Evolutionary conservation across 2,888 invertebrate genomes (phyloP).

Genomic region (Hipparchia sbordonii): DNA sequence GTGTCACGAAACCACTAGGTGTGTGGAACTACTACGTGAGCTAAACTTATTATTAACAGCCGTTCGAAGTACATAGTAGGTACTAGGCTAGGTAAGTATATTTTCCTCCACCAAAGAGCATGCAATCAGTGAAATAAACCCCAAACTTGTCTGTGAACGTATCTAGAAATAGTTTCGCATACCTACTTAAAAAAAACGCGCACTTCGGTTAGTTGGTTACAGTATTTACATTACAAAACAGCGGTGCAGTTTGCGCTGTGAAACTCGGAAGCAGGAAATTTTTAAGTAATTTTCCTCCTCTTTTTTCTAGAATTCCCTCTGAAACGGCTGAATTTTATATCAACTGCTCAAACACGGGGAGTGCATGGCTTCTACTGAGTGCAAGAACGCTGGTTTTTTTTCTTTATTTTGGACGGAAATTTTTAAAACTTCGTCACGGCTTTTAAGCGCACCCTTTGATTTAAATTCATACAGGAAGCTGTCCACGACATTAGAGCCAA

Average conservation of each 20-base stretch:
- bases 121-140: background rate
- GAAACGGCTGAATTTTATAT: constrained; percentile 43
- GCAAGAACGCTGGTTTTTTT: constrained; percentile 32
- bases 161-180: background rate
- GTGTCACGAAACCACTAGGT: no score
- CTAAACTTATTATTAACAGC: no score
- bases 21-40: no score
- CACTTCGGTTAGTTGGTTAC: background rate
- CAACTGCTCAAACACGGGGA: constrained; percentile 41
- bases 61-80: no score
- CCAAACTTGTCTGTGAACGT: background rate
- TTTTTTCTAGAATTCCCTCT: constrained; percentile 37
- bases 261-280: constrained; percentile 24
- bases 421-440: constrained; percentile 37
- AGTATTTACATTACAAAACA: constrained; percentile 21
- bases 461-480: constrained; percentile 27
- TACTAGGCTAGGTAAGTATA: background rate
- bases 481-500: constrained; percentile 6
- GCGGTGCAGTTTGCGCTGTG: constrained; percentile 13
- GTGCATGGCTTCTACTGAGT: constrained; percentile 40
- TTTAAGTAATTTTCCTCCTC: constrained; percentile 36
- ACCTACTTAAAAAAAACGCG: background rate
- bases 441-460: constrained; percentile 36
- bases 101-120: constrained; percentile 1
- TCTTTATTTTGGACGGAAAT: constrained; percentile 33